These are phyloP conservation scores for Tupiocoris notatus DNA, from an alignment of 2,888 invertebrate species.

Conservation along the genomic window DNA sequence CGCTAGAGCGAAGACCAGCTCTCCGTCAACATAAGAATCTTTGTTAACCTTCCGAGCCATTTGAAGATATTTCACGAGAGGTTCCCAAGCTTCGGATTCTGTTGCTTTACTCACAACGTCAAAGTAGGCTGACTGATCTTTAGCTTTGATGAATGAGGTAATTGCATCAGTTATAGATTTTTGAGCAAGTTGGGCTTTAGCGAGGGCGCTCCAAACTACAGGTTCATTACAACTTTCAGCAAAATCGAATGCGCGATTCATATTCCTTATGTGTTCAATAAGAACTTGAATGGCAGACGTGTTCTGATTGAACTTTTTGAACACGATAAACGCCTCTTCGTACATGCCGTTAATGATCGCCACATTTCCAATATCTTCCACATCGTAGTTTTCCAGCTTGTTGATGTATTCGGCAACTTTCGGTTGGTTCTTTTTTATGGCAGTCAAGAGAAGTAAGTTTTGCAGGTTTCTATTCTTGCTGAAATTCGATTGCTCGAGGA, in stretches of 20 bases:
- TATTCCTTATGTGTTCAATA: constrained; percentile 94
- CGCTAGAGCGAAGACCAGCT: constrained; percentile 96
- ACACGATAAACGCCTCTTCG: constrained; percentile 99
- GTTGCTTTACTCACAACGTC: constrained; percentile 96
- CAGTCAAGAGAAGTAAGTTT: constrained; percentile 67
- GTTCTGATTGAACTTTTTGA: constrained; percentile 99
- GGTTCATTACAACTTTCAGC: constrained; percentile 99
- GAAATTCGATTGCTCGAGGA: constrained; percentile 94
- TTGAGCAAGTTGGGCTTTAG: constrained; percentile 92
- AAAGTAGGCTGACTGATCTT: constrained; percentile 96
- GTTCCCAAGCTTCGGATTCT: constrained; percentile 85
- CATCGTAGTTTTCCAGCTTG: constrained; percentile 97
- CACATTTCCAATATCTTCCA: constrained; percentile 98
- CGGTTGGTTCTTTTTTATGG: constrained; percentile 96
- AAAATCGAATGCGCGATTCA: constrained; percentile 98
- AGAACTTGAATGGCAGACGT: constrained; percentile 97
- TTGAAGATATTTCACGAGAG: constrained; percentile 89
- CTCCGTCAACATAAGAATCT: constrained; percentile 97
- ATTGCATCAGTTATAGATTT: constrained; percentile 97
- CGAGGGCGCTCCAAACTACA: constrained; percentile 96
- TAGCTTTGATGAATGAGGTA: constrained; percentile 98
- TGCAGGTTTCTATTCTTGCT: constrained; percentile 83
- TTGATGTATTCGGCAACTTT: constrained; percentile 99
- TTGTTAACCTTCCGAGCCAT: constrained; percentile 99
- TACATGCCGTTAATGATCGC: constrained; percentile 96